Evolutionary conservation across 2,113 vertebrate genomes (phyloP).

Genomic region (Bubalus kerabau): DNA sequence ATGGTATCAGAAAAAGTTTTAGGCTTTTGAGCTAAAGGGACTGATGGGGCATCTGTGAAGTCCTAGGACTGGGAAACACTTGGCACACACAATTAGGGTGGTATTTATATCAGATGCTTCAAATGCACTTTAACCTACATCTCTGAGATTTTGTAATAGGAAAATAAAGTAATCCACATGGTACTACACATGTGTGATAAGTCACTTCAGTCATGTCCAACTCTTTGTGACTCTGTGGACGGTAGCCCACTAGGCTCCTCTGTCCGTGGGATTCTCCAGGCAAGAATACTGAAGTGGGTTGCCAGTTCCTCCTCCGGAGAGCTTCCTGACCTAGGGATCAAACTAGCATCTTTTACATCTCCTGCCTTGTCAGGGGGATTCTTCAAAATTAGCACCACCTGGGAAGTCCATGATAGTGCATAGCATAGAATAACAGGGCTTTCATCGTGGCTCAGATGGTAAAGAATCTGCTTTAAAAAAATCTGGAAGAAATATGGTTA

Average conservation of each 20-base stretch:
- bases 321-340: not conserved
- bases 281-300: not conserved
- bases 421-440: not conserved
- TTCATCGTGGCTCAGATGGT: not conserved
- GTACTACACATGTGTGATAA: not conserved
- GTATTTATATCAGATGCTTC: not conserved
- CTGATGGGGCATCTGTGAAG: not conserved
- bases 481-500: not conserved
- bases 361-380: not conserved
- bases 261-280: not conserved
- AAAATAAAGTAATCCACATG: not conserved
- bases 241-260: not conserved
- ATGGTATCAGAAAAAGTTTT: not conserved
- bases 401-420: not conserved
- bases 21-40: not conserved
- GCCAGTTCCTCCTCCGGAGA: not conserved
- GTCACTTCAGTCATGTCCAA: not conserved
- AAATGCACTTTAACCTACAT: not conserved
- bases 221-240: rapidly evolving
- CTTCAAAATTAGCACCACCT: not conserved
- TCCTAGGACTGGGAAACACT: not conserved
- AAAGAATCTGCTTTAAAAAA: not conserved
- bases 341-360: not conserved
- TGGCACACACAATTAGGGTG: rapidly evolving
- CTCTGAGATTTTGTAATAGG: not conserved